Conservation (phyloP, 2,797 vertebrate species). For the Streptopelia turtur region DNA sequence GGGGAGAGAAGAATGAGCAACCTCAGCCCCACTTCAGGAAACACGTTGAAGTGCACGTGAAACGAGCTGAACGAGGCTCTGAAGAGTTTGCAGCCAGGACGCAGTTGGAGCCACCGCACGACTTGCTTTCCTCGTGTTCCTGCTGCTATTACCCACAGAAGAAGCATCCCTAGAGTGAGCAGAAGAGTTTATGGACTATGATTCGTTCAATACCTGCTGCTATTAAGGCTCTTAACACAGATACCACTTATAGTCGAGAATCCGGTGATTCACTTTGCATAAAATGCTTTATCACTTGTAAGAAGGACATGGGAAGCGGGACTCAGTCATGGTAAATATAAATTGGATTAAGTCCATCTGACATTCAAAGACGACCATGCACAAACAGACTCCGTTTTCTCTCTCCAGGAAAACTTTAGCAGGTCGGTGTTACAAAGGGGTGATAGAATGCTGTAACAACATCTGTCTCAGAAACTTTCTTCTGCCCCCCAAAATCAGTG, state of each 20-base stretch:
- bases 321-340: background rate
- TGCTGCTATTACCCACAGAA: background rate
- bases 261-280: background rate
- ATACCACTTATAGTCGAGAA: background rate
- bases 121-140: background rate
- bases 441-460: background rate
- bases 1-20: background rate
- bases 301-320: background rate
- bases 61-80: background rate
- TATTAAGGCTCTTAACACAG: background rate
- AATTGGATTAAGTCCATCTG: slow-evolving; percentile 3
- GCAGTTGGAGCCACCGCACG: background rate
- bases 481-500: background rate
- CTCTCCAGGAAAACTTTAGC: slow-evolving; percentile 15
- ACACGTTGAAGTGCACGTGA: background rate
- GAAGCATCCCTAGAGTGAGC: background rate
- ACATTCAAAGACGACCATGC: background rate
- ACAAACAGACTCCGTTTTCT: background rate
- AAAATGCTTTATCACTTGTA: slow-evolving; percentile 1
- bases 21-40: slow-evolving; percentile 6
- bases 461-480: background rate
- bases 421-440: background rate
- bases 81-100: background rate
- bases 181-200: background rate
- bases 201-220: background rate